A percentile compares a stretch with the other conserved stretches of the same genome.
phyloP scores from a whole-genome alignment of 92 coral and sea anemone genomes.

The Paramuricea clavata region DNA sequence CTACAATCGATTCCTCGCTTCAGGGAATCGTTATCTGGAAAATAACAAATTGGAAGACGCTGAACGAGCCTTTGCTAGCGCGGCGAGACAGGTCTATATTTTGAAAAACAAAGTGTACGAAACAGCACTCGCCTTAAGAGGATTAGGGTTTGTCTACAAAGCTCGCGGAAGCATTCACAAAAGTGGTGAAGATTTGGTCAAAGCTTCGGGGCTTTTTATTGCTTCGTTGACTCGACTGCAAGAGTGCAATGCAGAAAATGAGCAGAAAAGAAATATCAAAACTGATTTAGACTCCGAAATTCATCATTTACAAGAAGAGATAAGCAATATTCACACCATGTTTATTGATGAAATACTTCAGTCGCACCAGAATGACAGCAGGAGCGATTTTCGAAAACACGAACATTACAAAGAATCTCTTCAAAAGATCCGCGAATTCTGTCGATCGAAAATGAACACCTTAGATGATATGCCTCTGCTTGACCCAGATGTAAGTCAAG shows the following conservation, averaged over 20 bases:
- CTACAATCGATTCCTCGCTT: conserved; percentile 28
- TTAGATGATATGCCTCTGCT: conserved; percentile 11
- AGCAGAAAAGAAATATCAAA: neutral
- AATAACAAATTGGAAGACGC: conserved; percentile 24
- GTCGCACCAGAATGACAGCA: neutral
- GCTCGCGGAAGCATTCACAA: conserved; percentile 26
- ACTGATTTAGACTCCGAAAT: neutral
- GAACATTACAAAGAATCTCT: conserved; percentile 20
- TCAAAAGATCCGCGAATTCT: conserved; percentile 17
- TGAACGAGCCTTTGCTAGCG: conserved; percentile 36
- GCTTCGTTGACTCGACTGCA: conserved; percentile 16
- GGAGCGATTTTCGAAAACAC: neutral
- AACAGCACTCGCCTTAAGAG: conserved; percentile 11
- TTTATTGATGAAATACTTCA: conserved; percentile 29
- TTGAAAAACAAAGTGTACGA: neutral
- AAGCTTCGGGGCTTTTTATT: conserved; percentile 24
- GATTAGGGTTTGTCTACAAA: conserved; percentile 36
- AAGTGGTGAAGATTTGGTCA: conserved; percentile 36
- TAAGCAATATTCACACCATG: neutral
- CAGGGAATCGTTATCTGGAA: conserved; percentile 17
- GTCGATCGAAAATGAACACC: neutral
- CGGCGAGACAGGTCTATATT: conserved; percentile 10
- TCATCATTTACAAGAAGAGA: neutral
- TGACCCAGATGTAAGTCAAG: conserved; percentile 1
- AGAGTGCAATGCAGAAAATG: conserved; percentile 14